Evolutionary conservation across 2,888 invertebrate genomes (phyloP), one percentile per base, ranked within the genome.

Genomic region (Meteorus cinctellus): DNA sequence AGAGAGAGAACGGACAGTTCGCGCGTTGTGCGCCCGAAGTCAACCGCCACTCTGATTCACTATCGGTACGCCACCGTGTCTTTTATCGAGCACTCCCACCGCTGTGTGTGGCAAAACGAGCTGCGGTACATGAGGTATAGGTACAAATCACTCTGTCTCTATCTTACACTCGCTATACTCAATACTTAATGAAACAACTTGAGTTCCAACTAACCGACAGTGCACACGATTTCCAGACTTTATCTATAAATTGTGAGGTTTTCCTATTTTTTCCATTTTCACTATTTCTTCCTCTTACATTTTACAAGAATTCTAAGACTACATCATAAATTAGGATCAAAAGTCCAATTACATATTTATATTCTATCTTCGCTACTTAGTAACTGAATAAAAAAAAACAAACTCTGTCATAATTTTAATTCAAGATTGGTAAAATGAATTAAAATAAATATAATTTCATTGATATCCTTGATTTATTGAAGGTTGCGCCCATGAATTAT

Each of bases 71-170:
- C 81, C 81, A 84, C 82, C 85, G 86, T 85, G 77, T 77, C 87
- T 88, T 89, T 87, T 88, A 88, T 88, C 81, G 84, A 85, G 79
- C 79, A 81, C 88, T 84, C 89, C 89, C 89, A 89, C 89, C 86
- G 85, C 77, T 74, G 78, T 69, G 68, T 71, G 72, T 63, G 67
- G 55, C 8, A 55, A 19, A 55, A 55, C 55, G 55, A 55, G 19
- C 55, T 19, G 55, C 19, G 55, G 55, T 55, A 55, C 55, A 55
- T 19, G 55, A n/a, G 55, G 55, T 55, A 55, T 19, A 55, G 55
- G 55, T 55, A 55, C 5, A 55, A 48, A 16, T 16, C 48, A 1
- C 16, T 16, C 48, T 48, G 48, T 48, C 48, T 48, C 14, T n/a
- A 48, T 19, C 55, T 24, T 6, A 19, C 19, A 19, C 19, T 55